These are phyloP conservation scores for Enteromius afrohamiltoni DNA, from an alignment of 2,797 vertebrate species.

Conservation along the genomic window DNA sequence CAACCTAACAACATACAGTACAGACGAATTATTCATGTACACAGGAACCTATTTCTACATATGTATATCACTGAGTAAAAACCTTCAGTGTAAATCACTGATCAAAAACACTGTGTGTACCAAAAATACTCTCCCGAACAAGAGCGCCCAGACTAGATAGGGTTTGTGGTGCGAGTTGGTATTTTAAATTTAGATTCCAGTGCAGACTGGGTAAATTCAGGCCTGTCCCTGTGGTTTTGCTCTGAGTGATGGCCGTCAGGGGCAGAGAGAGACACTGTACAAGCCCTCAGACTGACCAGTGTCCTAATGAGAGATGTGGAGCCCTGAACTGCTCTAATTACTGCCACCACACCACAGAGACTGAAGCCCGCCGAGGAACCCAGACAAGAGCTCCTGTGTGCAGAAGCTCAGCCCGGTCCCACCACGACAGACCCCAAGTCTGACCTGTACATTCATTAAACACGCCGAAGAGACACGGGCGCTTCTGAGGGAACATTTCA, in stretches of 20 bases:
- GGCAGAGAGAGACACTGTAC: conserved; percentile 66
- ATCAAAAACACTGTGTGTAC: conserved; percentile 69
- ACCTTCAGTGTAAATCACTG: neutral
- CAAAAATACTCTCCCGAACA: conserved; percentile 74
- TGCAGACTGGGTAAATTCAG: conserved; percentile 76
- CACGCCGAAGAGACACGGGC: conserved; percentile 8
- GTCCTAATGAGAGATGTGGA: conserved; percentile 78
- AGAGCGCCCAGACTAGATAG: conserved; percentile 75
- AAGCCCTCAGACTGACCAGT: conserved; percentile 71
- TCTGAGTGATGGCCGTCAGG: conserved; percentile 63
- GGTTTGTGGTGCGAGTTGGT: conserved; percentile 75
- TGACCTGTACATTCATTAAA: conserved; percentile 42
- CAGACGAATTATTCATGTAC: conserved; percentile 3
- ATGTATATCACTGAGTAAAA: neutral
- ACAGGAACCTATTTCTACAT: neutral
- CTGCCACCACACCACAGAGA: conserved; percentile 69
- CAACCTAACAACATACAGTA: neutral
- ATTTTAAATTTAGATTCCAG: conserved; percentile 75
- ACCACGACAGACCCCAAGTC: conserved; percentile 32
- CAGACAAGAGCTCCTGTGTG: conserved; percentile 60
- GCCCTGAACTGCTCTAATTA: conserved; percentile 75
- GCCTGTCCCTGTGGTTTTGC: conserved; percentile 69
- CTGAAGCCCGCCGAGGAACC: conserved; percentile 51
- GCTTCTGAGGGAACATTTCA: conserved; percentile 9
- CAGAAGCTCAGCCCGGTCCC: conserved; percentile 37